phyloP scores from a whole-genome alignment of 2,888 invertebrate species.

The Schizotus pectinicornis region DNA sequence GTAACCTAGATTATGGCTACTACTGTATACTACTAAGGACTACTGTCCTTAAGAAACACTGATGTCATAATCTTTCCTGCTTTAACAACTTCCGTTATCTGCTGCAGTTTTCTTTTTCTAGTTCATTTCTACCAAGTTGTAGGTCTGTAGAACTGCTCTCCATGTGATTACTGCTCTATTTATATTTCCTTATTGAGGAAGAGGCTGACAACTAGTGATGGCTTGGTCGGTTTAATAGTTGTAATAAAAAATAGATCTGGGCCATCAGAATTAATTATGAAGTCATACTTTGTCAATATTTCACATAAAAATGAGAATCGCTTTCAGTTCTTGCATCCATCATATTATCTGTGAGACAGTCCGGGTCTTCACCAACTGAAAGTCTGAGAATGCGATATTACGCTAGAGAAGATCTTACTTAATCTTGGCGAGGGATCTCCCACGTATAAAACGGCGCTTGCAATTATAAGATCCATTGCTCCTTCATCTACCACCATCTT shows the following conservation, averaged over 20 bases:
- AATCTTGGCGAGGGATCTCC: constrained; percentile 45
- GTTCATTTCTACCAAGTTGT: too few relatives aligned
- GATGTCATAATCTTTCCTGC: too few relatives aligned
- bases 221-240: too few relatives aligned
- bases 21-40: too few relatives aligned
- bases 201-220: too few relatives aligned
- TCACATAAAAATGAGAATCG: constrained; percentile 23
- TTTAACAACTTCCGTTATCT: too few relatives aligned
- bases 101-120: too few relatives aligned
- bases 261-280: constrained; percentile 3
- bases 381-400: constrained; percentile 31
- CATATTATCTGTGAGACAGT: constrained; percentile 20
- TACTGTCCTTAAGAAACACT: too few relatives aligned
- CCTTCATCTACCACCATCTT: constrained; percentile 19
- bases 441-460: constrained; percentile 46
- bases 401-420: constrained; percentile 42
- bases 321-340: constrained; percentile 28
- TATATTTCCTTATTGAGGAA: constrained; percentile 3
- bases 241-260: constrained; percentile 4
- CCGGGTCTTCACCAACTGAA: constrained; percentile 26
- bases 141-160: too few relatives aligned
- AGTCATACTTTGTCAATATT: constrained; percentile 21
- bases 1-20: too few relatives aligned
- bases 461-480: constrained; percentile 36
- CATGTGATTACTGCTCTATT: too few relatives aligned